Evolutionary conservation across 2,888 invertebrate genomes (phyloP).

Genomic region (Resseliella maxima): DNA sequence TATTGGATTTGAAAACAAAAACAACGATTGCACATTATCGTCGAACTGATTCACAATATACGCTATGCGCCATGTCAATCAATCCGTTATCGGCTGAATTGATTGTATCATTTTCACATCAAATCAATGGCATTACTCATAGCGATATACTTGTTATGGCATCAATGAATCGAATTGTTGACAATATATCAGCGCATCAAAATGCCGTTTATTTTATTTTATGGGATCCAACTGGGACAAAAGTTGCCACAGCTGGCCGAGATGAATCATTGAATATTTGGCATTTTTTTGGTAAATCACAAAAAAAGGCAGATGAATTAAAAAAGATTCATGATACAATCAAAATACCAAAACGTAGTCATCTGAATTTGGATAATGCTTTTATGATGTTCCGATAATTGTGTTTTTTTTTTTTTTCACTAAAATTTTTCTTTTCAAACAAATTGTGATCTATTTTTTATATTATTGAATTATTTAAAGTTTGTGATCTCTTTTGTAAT

Average conservation of each 20-base stretch:
- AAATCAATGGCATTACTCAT: slow-evolving; percentile 60
- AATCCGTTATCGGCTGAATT: slow-evolving; percentile 67
- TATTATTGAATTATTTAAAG: not conserved
- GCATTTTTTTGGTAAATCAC: slow-evolving; percentile 24
- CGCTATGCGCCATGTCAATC: slow-evolving; percentile 65
- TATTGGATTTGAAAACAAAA: slow-evolving; percentile 63
- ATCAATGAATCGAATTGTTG: slow-evolving; percentile 65
- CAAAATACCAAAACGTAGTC: not conserved
- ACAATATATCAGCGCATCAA: slow-evolving; percentile 63
- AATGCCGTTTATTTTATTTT: slow-evolving; percentile 64
- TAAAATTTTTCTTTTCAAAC: not conserved
- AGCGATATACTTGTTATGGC: slow-evolving; percentile 65
- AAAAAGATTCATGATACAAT: not conserved
- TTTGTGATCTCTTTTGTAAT: not conserved
- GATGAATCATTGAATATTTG: slow-evolving; percentile 64
- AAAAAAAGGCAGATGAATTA: not conserved
- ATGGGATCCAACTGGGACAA: slow-evolving; percentile 65
- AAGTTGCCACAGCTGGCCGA: slow-evolving; percentile 65
- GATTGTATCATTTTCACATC: slow-evolving; percentile 64
- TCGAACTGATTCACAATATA: slow-evolving; percentile 62
- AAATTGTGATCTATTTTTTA: not conserved
- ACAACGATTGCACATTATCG: slow-evolving; percentile 65
- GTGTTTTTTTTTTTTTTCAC: not conserved
- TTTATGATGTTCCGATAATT: not conserved
- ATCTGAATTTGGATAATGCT: not conserved